Evolutionary conservation across 2,888 invertebrate genomes (phyloP).

Genomic region (Petrolisthes cinctipes): DNA sequence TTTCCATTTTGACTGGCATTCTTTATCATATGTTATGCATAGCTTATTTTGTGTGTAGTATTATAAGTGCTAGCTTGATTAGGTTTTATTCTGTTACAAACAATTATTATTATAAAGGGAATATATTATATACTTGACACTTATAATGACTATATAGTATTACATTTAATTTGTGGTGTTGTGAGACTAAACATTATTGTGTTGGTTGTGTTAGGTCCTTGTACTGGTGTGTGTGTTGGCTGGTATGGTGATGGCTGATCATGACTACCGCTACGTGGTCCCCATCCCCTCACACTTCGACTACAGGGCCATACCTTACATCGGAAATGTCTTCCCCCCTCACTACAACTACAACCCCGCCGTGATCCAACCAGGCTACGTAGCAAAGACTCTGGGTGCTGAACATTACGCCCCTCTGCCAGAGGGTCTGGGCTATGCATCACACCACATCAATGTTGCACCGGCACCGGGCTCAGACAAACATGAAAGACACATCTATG

Average conservation of each 20-base stretch:
- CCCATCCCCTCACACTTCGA: constrained; percentile 9
- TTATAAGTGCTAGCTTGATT: no score
- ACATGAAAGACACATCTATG: no score
- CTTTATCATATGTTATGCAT: no score
- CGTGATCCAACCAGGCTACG: constrained; percentile 51
- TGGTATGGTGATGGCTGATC: constrained; percentile 31
- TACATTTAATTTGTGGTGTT: no score
- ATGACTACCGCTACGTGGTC: background rate
- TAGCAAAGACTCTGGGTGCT: constrained; percentile 56
- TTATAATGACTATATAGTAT: no score
- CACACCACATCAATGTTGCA: constrained; percentile 57
- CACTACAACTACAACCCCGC: background rate
- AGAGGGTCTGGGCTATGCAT: constrained; percentile 54
- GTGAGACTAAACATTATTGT: no score
- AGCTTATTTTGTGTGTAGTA: no score
- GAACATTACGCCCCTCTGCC: constrained; percentile 62
- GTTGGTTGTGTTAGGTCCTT: constrained; percentile 20
- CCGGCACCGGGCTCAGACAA: constrained; percentile 54
- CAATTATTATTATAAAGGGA: no score
- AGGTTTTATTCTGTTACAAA: no score
- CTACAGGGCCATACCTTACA: background rate
- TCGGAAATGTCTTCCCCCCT: background rate
- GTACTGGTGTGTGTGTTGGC: constrained; percentile 38
- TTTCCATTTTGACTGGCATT: no score
- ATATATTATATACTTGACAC: no score